Evolutionary conservation across 2,888 invertebrate species (phyloP).

Genomic region (Teleogryllus oceanicus): DNA sequence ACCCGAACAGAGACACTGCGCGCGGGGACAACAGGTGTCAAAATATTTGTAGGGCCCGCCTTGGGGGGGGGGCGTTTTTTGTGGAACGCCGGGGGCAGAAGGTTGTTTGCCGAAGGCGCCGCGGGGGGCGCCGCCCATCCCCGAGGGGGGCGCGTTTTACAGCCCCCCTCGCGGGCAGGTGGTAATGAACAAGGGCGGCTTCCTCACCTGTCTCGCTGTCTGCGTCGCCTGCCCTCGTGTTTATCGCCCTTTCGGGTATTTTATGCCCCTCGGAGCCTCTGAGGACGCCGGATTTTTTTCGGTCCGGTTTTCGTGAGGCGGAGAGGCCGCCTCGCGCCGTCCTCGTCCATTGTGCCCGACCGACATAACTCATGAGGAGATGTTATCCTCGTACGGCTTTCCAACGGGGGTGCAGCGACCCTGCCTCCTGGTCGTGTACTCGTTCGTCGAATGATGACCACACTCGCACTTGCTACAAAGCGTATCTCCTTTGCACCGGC

Average conservation of each 20-base stretch:
- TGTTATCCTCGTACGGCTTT: not conserved
- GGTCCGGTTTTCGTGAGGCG: too few relatives aligned
- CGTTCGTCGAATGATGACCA: too few relatives aligned
- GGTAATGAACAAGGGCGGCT: not conserved
- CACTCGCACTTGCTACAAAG: too few relatives aligned
- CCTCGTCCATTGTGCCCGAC: not conserved
- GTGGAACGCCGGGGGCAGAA: not conserved
- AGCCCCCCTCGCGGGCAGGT: not conserved
- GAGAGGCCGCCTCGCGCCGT: not conserved
- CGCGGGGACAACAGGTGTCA: not conserved
- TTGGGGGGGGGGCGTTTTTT: not conserved
- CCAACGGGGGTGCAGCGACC: too few relatives aligned
- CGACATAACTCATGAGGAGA: not conserved
- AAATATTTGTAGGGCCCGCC: conserved; percentile 9
- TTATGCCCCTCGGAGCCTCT: too few relatives aligned
- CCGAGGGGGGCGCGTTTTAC: not conserved
- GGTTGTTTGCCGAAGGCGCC: not conserved
- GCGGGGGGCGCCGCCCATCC: not conserved
- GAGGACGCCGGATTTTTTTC: too few relatives aligned
- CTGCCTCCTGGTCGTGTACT: too few relatives aligned
- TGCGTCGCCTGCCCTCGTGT: too few relatives aligned
- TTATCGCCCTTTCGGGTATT: too few relatives aligned
- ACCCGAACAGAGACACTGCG: not conserved
- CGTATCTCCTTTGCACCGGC: too few relatives aligned
- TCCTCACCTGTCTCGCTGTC: not conserved